Evolutionary conservation across 2,797 vertebrate genomes (phyloP).

Genomic region (Linurgus olivaceus): DNA sequence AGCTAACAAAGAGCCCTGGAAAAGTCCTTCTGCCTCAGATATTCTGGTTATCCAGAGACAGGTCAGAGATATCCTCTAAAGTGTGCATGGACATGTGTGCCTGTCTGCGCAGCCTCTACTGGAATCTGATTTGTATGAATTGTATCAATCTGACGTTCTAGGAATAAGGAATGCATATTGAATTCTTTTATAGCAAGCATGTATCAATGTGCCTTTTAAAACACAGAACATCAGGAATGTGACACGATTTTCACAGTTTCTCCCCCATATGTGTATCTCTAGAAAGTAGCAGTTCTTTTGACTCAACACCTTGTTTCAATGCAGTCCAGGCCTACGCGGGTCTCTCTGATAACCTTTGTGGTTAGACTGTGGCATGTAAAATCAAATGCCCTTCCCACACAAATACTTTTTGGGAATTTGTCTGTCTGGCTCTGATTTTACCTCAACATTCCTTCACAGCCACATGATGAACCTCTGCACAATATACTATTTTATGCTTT

Average conservation of each 20-base stretch:
- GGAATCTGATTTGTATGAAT: background rate
- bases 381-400: conserved; percentile 3
- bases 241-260: background rate
- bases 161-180: background rate
- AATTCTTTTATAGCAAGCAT: background rate
- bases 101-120: background rate
- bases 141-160: background rate
- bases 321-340: fast-evolving
- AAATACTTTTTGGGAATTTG: background rate
- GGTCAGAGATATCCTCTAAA: background rate
- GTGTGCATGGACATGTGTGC: background rate
- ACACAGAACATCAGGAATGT: background rate
- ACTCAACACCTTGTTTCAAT: background rate
- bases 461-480: background rate
- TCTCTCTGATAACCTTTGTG: background rate
- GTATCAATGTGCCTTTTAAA: background rate
- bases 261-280: fast-evolving
- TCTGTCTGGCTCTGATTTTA: conserved; percentile 41
- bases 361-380: background rate
- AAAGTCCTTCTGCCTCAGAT: background rate
- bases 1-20: background rate
- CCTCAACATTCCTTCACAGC: conserved; percentile 32
- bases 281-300: background rate
- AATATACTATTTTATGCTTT: background rate
- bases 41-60: background rate